A percentile compares a stretch with the other conserved stretches of the same genome.
These are phyloP conservation scores for Subacronicta megacephala DNA, from an alignment of 2,888 invertebrate genomes.

Conservation along the genomic window DNA sequence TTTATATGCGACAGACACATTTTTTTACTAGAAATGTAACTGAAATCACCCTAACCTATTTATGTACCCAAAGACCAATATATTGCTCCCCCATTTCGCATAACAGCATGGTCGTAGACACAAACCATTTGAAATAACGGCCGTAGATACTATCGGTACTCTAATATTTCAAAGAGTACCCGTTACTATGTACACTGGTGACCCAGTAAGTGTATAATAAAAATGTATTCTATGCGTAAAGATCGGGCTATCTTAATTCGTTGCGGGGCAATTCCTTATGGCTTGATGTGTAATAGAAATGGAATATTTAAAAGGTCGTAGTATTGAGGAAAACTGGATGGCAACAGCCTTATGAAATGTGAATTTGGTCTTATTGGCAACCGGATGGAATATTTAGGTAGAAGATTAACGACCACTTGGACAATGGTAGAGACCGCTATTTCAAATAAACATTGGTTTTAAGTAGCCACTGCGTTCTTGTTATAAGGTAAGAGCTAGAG, in stretches of 20 bases:
- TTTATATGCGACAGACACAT: not conserved
- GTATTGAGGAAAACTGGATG: not conserved
- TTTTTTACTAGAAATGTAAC: not conserved
- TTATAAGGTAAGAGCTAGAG: too few relatives aligned
- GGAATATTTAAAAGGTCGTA: constrained; percentile 16
- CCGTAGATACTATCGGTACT: constrained; percentile 32
- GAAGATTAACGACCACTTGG: too few relatives aligned
- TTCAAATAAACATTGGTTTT: too few relatives aligned
- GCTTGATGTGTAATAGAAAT: constrained; percentile 2
- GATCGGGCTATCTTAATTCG: constrained; percentile 35
- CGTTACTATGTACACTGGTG: constrained; percentile 28
- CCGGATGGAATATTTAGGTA: too few relatives aligned
- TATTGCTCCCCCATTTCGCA: constrained; percentile 8
- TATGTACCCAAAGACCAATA: constrained; percentile 10
- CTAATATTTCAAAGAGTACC: constrained; percentile 28
- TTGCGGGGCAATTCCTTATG: not conserved
- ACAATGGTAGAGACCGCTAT: too few relatives aligned
- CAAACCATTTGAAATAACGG: constrained; percentile 48
- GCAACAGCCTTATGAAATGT: too few relatives aligned
- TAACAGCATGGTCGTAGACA: constrained; percentile 22
- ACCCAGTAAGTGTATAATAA: constrained; percentile 38
- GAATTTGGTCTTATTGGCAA: too few relatives aligned
- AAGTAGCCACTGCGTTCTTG: too few relatives aligned
- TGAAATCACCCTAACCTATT: not conserved
- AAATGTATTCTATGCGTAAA: constrained; percentile 36